Base-by-base conservation (phyloP, 2,888 invertebrate genomes). In the Calliphora vomitoria region DNA sequence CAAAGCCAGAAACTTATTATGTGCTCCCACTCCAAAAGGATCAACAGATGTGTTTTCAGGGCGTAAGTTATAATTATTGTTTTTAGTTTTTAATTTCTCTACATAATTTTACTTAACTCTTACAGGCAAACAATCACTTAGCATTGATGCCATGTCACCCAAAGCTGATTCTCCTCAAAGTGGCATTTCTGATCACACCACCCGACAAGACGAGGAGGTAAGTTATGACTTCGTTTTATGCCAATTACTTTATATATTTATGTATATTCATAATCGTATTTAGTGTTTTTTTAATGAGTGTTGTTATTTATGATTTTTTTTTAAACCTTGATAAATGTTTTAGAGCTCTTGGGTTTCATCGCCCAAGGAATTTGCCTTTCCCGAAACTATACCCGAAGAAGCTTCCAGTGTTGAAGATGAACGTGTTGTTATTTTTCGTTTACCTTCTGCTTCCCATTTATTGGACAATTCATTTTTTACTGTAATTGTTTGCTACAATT, bases 401-500 rank as follows among this genome's bases (percentile, higher is more conserved):
- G 98, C 97, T 91, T 98, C 98, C 4, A 98, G 98, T 90, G 96
- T 97, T 79, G 98, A 98, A 93, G 98, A 98, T 92, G 98, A 98
- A 93, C 97, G 98, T 92, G 97, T 98, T 91, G 98, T 98, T 80
- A 98, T 98, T 91, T 97, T 98, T 93, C 95, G 97, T 31, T 94
- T 98, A 50, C 97, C 97, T 3, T 96, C 97, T 0, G 95, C 96
- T 82, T 96, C 97, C 4, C 95, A 96, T 69, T 95, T 96, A 66
- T 96, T 96, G 93, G 96, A 97, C 90, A 95, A 96, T 5, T 96
- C 97, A 3, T 96, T 97, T 89, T 97, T 97, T 91, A 96, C 97
- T 69, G 98, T 97, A 93, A 82, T 87, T 44, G 75, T 86, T 86
- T 69, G 58, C 53, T 50, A 78, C 58, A 66, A 64, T 41, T 44